Base-by-base conservation (phyloP, 2,797 vertebrate species). In the Acrossocheilus fasciatus region DNA sequence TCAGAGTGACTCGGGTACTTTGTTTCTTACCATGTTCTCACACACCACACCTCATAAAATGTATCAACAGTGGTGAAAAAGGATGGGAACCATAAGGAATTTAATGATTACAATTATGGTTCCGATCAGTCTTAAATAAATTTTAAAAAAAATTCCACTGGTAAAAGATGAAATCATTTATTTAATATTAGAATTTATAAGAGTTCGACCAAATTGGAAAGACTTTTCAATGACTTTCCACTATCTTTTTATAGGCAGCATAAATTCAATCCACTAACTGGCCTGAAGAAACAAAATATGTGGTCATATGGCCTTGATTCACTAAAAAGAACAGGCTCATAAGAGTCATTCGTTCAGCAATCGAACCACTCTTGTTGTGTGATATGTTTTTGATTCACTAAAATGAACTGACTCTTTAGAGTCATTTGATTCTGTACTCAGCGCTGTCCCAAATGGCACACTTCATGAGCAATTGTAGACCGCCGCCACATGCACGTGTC, bases 11-110 rank as follows among this genome's bases (percentile, higher is more conserved):
- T 73, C 4, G 5, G 10, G 74, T 54, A 76, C 74, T 43, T 59
- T 69, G 62, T 78, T 39, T 78, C 36, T 59, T 39, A 59, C 47
- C 15, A 70, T 52, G 47, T 52, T 66, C 52, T 43, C 52, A 76
- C 70, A 45, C 41, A 68, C 74, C 6, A n/a, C 75, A 64, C 59
- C 62, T 77, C 34, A 41, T 17, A 41, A 54, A 23, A 75, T 9
- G 1, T 36, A 4, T 54, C 47, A 76, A 36, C 74, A 54, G 5
- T 57, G 12, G 39, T 39, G 7, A 54, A 57, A 76, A 54, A 52
- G 50, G 5, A 54, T 36, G 18, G 0, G 6, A 36, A 54, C 20
- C 0, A 20, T 36, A 23, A 54, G 10, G 17, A 23, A 12, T 36
- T 23, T 36, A 36, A 36, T 76, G 10, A 52, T 76, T 54, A 36